Base-by-base conservation (phyloP, 2,113 vertebrate genomes). In the Vulpes vulpes region DNA sequence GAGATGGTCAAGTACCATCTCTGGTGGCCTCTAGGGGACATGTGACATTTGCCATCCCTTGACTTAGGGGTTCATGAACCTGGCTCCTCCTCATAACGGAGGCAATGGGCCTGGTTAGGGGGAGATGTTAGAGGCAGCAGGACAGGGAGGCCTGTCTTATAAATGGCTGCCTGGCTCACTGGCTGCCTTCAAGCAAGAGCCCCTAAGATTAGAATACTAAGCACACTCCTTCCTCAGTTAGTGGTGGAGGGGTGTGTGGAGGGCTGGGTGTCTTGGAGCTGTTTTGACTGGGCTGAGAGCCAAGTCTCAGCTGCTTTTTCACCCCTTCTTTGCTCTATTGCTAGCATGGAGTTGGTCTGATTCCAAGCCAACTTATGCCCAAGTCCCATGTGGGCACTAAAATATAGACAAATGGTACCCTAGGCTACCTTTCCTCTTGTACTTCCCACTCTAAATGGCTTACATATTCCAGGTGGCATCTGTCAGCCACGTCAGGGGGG, bases 121-220 rank as follows among this genome's bases (percentile, higher is more conserved):
- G 67, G 20, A 59, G 23, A 71, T 69, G 22, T 71, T 81, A 60
- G 71, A 69, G 4, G 32, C 38, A 96, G 38, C 22, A 65, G 32
- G 27, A 1, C 8, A 4, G 2, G 22, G 51, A 91, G 53, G 23
- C 38, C 19, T 93, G 57, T 67, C 62, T 93, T 62, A 86, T 49
- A 83, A 83, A 67, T 95, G 90, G 49, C 65, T 91, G 27, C 57
- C 80, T 89, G 86, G 38, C 57, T 22, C 51, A 59, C 32, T 67
- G 60, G 25, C 53, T 95, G 30, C 71, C 60, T 90, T 91, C 35
- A 91, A 55, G 64, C 23, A 71, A 23, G 38, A 60, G n/a, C 25
- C 73, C 22, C 17, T 55, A 64, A 51, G 64, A 90, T 51, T 71
- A 83, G 67, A 85, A 80, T 55, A 93, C 97, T 95, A 95, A 94